Conservation (phyloP, 2,113 vertebrate species). For the Sylvietta virens region DNA sequence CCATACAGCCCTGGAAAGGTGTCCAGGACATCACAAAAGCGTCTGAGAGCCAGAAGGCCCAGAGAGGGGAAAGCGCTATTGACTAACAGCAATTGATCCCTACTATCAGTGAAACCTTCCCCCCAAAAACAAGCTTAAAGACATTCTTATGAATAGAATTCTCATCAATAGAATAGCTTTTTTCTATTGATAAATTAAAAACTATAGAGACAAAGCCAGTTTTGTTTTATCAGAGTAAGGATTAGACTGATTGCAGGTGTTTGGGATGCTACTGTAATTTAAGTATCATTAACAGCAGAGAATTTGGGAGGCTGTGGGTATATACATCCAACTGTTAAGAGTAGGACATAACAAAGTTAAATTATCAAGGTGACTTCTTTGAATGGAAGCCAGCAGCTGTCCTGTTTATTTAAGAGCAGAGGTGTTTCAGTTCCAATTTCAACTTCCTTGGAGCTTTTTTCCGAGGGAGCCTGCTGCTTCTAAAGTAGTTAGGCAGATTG, state of each 20-base stretch:
- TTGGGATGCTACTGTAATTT: neutral
- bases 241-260: neutral
- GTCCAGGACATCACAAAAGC: neutral
- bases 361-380: neutral
- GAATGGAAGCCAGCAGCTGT: neutral
- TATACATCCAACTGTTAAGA: neutral
- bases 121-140: neutral
- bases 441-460: neutral
- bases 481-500: constrained; percentile 9
- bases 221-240: neutral
- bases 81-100: neutral
- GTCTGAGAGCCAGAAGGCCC: neutral
- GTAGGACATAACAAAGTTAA: neutral
- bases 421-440: neutral
- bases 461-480: neutral
- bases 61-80: neutral
- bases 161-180: neutral
- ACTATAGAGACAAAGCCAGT: neutral
- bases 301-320: neutral
- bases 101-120: neutral
- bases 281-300: neutral
- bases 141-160: too few species aligned
- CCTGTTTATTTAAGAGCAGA: neutral
- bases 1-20: neutral
- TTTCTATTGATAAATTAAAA: neutral